phyloP scores from a whole-genome alignment of 2,888 invertebrate genomes.

The Leucania comma region DNA sequence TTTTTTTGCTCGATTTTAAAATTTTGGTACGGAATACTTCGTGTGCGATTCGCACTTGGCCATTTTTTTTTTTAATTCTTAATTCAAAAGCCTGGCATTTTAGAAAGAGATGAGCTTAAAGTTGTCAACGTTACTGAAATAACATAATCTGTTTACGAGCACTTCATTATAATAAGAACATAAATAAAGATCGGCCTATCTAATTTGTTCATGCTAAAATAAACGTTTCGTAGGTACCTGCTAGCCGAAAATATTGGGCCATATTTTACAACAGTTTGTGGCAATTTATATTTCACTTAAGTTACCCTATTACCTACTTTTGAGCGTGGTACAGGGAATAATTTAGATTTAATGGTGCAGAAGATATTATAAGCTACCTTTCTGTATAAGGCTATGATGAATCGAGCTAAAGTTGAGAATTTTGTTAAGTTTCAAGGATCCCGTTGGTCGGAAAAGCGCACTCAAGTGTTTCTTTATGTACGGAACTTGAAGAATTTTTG shows the following conservation, averaged over 20 bases:
- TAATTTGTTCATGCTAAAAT: slow-evolving; percentile 51
- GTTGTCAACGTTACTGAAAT: slow-evolving; percentile 6
- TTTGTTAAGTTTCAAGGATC: slow-evolving; percentile 82
- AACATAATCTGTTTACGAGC: neutral
- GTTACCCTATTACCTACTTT: slow-evolving; percentile 64
- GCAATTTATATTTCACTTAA: slow-evolving; percentile 58
- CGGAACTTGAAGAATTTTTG: slow-evolving; percentile 82
- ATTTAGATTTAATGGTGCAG: slow-evolving; percentile 82
- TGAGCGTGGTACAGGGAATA: slow-evolving; percentile 76
- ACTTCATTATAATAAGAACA: slow-evolving; percentile 7
- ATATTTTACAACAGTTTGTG: slow-evolving; percentile 55
- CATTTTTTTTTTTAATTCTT: too few species aligned
- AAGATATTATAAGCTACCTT: slow-evolving; percentile 83
- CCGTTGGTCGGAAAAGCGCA: slow-evolving; percentile 80
- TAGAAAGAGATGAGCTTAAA: neutral
- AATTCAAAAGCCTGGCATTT: too few species aligned
- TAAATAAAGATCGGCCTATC: slow-evolving; percentile 20
- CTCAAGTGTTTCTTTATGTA: slow-evolving; percentile 85
- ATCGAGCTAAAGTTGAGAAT: slow-evolving; percentile 82
- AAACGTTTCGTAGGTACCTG: slow-evolving; percentile 18
- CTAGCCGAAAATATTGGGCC: slow-evolving; percentile 38
- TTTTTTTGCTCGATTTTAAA: too few species aligned
- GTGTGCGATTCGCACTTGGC: too few species aligned
- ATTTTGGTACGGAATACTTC: too few species aligned
- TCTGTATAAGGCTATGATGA: slow-evolving; percentile 80